Conservation (phyloP, 2,888 invertebrate genomes). For the Pterobdella sp. region DNA sequence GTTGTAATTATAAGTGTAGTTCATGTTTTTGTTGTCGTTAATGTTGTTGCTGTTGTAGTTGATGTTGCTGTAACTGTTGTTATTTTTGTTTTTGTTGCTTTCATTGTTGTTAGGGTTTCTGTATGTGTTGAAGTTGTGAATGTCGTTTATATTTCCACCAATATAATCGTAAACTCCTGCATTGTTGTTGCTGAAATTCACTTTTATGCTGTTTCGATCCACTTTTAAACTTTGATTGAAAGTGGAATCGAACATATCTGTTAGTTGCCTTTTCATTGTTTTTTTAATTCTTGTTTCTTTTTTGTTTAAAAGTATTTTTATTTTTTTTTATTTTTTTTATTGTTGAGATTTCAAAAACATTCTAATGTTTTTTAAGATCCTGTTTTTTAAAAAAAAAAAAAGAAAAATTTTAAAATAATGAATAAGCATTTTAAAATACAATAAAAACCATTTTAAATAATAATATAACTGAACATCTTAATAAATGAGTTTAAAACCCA, state of each 20-base stretch:
- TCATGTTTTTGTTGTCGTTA: neutral
- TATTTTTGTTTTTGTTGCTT: neutral
- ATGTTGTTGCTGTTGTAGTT: neutral
- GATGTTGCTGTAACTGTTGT: neutral
- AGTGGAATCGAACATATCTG: neutral
- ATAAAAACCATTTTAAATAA: too few relatives aligned
- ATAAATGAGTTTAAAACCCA: too few relatives aligned
- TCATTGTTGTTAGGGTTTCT: neutral
- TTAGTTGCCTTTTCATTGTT: neutral
- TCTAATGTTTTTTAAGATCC: too few relatives aligned
- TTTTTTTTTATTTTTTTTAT: too few relatives aligned
- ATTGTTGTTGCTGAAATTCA: neutral
- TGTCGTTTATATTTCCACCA: neutral
- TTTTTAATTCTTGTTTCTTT: too few relatives aligned
- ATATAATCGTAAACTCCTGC: neutral
- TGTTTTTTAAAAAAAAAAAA: too few relatives aligned
- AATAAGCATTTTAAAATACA: too few relatives aligned
- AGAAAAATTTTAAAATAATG: too few relatives aligned
- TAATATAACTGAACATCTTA: too few relatives aligned
- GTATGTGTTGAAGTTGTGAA: neutral
- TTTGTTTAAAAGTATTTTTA: too few relatives aligned
- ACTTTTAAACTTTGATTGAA: neutral
- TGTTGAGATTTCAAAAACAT: neutral
- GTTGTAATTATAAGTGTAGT: neutral
- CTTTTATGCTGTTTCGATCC: neutral